phyloP scores from a whole-genome alignment of 1,140 invertebrate genomes.

The Meteorus sp. region DNA sequence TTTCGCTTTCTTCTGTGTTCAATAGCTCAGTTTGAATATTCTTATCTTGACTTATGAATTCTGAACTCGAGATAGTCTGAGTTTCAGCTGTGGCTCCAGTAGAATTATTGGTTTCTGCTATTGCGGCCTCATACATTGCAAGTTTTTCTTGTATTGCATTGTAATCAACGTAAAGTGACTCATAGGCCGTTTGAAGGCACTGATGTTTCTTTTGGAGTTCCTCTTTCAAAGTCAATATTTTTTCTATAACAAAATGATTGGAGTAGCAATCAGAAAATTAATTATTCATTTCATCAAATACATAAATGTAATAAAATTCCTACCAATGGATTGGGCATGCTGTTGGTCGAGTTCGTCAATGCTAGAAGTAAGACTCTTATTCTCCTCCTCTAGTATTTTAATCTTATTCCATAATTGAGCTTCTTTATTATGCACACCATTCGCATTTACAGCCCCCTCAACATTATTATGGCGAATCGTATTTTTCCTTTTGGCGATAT shows the following conservation, averaged over 20 bases:
- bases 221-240: slow-evolving; percentile 65
- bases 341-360: slow-evolving; percentile 75
- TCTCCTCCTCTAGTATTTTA: slow-evolving; percentile 55
- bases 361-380: slow-evolving; percentile 61
- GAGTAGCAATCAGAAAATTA: background rate
- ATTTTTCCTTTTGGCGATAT: slow-evolving; percentile 38
- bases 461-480: background rate
- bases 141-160: slow-evolving; percentile 44
- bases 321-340: slow-evolving; percentile 68
- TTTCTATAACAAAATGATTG: slow-evolving; percentile 48
- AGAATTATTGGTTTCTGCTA: slow-evolving; percentile 21
- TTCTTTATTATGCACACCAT: slow-evolving; percentile 35
- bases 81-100: background rate
- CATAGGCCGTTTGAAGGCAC: slow-evolving; percentile 50
- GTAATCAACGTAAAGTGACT: slow-evolving; percentile 50
- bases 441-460: slow-evolving; percentile 16
- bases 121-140: slow-evolving; percentile 23
- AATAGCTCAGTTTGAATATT: slow-evolving; percentile 17
- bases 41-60: slow-evolving; percentile 20
- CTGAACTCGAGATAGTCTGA: no score
- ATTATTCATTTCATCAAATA: background rate
- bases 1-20: background rate
- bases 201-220: slow-evolving; percentile 65
- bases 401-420: slow-evolving; percentile 55
- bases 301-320: slow-evolving; percentile 4